Evolutionary conservation across 2,888 invertebrate genomes (phyloP).

Genomic region (Lithophane ornitopus): DNA sequence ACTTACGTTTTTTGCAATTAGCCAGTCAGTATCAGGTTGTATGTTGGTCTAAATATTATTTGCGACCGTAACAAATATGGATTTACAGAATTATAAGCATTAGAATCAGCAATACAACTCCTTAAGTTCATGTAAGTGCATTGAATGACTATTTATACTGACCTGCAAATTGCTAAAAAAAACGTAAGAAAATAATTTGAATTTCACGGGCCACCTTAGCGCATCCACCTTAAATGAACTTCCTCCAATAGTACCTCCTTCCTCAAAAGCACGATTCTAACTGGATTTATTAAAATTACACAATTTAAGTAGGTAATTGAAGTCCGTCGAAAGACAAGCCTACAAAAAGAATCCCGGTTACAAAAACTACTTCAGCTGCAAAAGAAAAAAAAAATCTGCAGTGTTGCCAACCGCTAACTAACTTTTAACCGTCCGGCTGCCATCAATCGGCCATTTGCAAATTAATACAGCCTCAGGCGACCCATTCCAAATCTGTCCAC

Average conservation of each 20-base stretch:
- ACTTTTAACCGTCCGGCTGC: conserved; percentile 40
- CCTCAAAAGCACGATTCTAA: background rate
- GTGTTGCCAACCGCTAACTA: conserved; percentile 33
- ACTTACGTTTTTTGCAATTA: no score
- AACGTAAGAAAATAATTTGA: no score
- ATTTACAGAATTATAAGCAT: no score
- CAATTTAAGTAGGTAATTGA: background rate
- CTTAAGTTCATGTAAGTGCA: no score
- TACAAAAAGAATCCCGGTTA: background rate
- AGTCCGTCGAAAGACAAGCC: background rate
- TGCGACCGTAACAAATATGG: no score
- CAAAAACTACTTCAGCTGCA: background rate
- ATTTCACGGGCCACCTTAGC: no score
- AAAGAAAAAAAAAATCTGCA: conserved; percentile 42
- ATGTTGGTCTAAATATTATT: no score
- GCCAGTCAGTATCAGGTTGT: no score
- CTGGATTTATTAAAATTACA: conserved; percentile 1
- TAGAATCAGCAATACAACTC: no score
- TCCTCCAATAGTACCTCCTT: background rate
- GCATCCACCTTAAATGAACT: no score
- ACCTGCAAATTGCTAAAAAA: no score
- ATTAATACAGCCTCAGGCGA: conserved; percentile 60
- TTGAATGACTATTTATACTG: no score
- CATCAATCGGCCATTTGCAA: conserved; percentile 47
- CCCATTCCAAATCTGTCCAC: conserved; percentile 60